Conservation (phyloP, 2,113 vertebrate genomes). For the Poicephalus meyeri region DNA sequence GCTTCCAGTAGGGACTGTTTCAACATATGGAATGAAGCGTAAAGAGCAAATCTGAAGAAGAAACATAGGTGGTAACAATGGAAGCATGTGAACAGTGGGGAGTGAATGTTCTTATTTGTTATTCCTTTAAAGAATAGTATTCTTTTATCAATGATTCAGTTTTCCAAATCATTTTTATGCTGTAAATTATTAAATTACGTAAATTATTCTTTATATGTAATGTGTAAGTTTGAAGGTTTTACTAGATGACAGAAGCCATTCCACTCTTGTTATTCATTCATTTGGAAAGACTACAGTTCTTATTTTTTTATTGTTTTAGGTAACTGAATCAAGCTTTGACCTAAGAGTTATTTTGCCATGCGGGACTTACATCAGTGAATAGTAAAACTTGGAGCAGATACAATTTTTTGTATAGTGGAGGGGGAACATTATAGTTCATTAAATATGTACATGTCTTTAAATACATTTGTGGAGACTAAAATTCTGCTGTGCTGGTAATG, state of each 20-base stretch:
- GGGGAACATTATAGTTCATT: neutral
- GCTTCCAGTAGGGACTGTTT: neutral
- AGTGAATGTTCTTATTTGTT: neutral
- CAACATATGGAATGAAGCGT: neutral
- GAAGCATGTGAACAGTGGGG: neutral
- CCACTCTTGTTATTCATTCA: neutral
- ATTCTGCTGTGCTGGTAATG: neutral
- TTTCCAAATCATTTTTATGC: conserved; percentile 55
- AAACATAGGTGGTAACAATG: neutral
- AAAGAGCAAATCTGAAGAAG: neutral
- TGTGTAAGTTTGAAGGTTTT: neutral
- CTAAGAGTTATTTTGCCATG: neutral
- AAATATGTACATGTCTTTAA: neutral
- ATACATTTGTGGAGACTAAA: neutral
- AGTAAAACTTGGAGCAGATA: neutral
- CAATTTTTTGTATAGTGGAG: neutral
- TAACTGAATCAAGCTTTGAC: conserved; percentile 1
- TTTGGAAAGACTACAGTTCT: neutral
- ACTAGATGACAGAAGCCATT: neutral
- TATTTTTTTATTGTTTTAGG: neutral
- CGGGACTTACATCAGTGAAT: neutral
- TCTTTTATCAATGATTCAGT: conserved; percentile 58
- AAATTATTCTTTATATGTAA: conserved; percentile 48
- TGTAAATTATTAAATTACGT: conserved; percentile 60
- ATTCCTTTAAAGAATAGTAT: conserved; percentile 32